Evolutionary conservation across 1,140 invertebrate genomes (phyloP).

Genomic region (Myzus persicae): DNA sequence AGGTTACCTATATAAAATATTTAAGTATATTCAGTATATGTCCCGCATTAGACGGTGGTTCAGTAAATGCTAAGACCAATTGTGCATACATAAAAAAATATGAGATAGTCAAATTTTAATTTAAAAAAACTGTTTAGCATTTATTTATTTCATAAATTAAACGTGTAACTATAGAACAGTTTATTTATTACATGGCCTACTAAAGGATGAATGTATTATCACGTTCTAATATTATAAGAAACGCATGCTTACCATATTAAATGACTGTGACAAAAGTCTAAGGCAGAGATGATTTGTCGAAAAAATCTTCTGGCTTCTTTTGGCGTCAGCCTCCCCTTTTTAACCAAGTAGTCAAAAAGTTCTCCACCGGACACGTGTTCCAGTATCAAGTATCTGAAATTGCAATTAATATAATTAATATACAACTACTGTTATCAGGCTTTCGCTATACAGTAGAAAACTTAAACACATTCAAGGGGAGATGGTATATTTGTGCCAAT

Average conservation of each 20-base stretch:
- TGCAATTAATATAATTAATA: neutral
- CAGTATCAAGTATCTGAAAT: conserved; percentile 90
- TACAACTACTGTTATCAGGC: neutral
- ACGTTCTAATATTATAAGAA: neutral
- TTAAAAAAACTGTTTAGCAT: neutral
- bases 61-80: neutral
- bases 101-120: neutral
- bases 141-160: neutral
- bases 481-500: too few species aligned
- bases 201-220: neutral
- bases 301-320: conserved; percentile 99
- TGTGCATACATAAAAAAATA: neutral
- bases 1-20: neutral
- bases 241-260: conserved; percentile 92
- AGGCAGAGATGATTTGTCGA: conserved; percentile 97
- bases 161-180: neutral
- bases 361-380: conserved; percentile 99
- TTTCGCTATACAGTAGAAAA: neutral
- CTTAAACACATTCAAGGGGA: neutral
- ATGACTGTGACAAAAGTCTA: conserved; percentile 99
- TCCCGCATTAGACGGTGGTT: neutral
- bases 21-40: neutral
- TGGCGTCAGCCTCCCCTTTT: conserved; percentile 96
- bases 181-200: neutral
- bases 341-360: conserved; percentile 98